A percentile compares a stretch with the other conserved stretches of the same genome.
Conservation (phyloP, 1,140 invertebrate species). For the Cydia pomonella region DNA sequence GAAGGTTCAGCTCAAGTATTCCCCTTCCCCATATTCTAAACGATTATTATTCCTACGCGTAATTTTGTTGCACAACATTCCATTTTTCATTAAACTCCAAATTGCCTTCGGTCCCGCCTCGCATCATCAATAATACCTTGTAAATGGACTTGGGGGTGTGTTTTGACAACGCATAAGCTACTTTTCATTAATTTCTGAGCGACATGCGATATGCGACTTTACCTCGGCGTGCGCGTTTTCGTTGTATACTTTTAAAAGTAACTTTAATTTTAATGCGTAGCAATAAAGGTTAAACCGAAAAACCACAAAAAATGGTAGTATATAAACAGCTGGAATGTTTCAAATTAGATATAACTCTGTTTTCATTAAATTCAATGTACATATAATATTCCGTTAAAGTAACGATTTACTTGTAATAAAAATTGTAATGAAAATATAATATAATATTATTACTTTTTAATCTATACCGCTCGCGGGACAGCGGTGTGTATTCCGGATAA, state of each 20-base stretch:
- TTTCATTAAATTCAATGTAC: too few species aligned
- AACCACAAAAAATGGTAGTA: too few species aligned
- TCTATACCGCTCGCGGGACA: too few species aligned
- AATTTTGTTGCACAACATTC: conserved; percentile 37
- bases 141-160: conserved; percentile 47
- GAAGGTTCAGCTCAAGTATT: background rate
- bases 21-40: background rate
- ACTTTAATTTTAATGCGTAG: background rate
- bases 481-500: too few species aligned
- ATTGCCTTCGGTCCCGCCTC: conserved; percentile 40
- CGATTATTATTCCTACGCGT: background rate
- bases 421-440: too few species aligned
- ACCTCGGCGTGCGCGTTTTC: conserved; percentile 20
- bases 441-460: too few species aligned
- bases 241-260: conserved; percentile 9
- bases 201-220: conserved; percentile 49
- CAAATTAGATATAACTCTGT: too few species aligned
- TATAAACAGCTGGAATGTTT: too few species aligned
- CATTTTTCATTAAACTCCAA: conserved; percentile 43
- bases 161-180: conserved; percentile 42
- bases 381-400: too few species aligned
- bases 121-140: conserved; percentile 56
- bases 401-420: too few species aligned
- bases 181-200: conserved; percentile 47
- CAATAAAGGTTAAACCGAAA: background rate